Evolutionary conservation across 1,140 invertebrate species (phyloP), one percentile per base, ranked within the genome.

Genomic region (Dryas iulia): DNA sequence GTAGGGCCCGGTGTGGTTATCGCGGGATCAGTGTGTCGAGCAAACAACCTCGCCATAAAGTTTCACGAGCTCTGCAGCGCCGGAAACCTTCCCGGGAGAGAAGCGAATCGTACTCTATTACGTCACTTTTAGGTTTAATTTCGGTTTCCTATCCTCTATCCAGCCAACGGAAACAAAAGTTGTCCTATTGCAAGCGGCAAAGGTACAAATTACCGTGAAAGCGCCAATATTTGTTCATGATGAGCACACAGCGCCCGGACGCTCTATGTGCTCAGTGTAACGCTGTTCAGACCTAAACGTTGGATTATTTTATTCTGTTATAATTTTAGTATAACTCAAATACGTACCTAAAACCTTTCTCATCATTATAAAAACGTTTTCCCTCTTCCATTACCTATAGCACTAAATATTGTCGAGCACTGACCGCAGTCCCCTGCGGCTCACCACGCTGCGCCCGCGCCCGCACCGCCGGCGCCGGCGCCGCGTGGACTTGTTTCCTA

Each of bases 381-480:
- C n/a, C n/a, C n/a, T n/a, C n/a, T n/a, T n/a, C n/a, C n/a, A n/a
- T n/a, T n/a, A n/a, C n/a, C n/a, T n/a, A n/a, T n/a, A n/a, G n/a
- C n/a, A 31, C 30, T 31, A 6, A 31, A 31, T 31, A 31, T 31
- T 11, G 11, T 5, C 11, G 5, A 31, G 30, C 30, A 39, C 10
- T 12, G 3, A 39, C 10, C 33, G 33, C 11, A 4, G 33, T 39
- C 53, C 77, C 77, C 77, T 82, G 79, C 74, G n/a, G n/a, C n/a
- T n/a, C 78, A 79, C 7, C 39, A 75, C 82, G 77, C 78, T 73
- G 76, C 54, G 61, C 56, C 78, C 78, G 80, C 81, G 79, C 77
- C 79, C 82, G 75, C 82, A 77, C 78, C 75, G 77, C 56, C 79
- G 79, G 80, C 84, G 82, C 79, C 79, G 84, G 77, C 82, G 80